Evolutionary conservation across 2,888 invertebrate genomes (phyloP), one percentile per base, ranked within the genome.

Genomic region (Dione vanillae): DNA sequence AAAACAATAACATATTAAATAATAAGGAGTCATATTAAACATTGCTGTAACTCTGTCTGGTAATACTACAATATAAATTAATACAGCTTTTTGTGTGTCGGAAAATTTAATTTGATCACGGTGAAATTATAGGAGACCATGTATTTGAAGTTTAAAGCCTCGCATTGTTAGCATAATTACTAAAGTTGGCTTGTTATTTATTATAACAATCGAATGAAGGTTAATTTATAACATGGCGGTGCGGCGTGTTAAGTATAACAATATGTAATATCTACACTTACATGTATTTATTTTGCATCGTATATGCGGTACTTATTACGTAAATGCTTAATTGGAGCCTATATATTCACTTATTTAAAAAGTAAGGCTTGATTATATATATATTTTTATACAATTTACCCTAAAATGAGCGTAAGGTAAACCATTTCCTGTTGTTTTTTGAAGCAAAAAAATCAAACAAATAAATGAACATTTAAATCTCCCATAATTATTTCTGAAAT

Each of bases 121-220:
- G 16, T 37, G 49, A 47, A 64, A 64, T 47, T 64, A 47, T 64
- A 37, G 62, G 47, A 47, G 49, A 64, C 49, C 49, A 64, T 64
- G 62, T 64, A 64, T 64, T 49, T 64, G 47, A 64, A 64, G 47
- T 64, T 64, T 64, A 37, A 64, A 49, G 62, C 62, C 47, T 64
- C 62, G 62, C 62, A 64, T 64, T 64, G 62, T 64, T 64, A 64
- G 62, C 62, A 49, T 64, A 49, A 64, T 64, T 64, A 64, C 49
- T 64, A 64, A 64, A 64, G 62, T 64, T 64, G 11, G 62, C 62
- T 64, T 64, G 62, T 64, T 64, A 64, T 49, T 64, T 64, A 64
- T 64, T 64, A 64, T 49, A 64, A 64, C 62, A 64, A 64, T 64
- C 62, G 62, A 64, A 64, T 64, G 47, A 49, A 64, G 62, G 62